These are phyloP conservation scores for Drosophila repleta DNA, from an alignment of 1,140 invertebrate species.

Conservation along the genomic window DNA sequence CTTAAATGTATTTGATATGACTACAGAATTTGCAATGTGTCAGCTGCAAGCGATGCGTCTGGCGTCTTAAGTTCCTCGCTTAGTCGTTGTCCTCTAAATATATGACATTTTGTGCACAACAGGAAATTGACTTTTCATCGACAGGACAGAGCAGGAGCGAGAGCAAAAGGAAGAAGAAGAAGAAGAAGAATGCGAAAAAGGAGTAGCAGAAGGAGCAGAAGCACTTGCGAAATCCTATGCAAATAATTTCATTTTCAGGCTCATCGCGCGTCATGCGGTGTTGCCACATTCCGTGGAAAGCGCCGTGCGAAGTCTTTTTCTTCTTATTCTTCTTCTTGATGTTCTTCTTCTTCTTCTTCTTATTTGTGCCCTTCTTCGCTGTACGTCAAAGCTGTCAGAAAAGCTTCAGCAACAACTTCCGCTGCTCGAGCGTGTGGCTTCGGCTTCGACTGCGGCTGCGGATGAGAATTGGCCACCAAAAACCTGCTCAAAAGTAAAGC, in stretches of 20 bases:
- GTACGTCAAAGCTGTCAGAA: slow-evolving; percentile 67
- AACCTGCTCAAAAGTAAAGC: slow-evolving; percentile 75
- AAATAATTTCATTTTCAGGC: slow-evolving; percentile 70
- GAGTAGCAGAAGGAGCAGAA: neutral
- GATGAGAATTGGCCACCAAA: slow-evolving; percentile 27
- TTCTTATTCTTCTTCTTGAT: slow-evolving; percentile 26
- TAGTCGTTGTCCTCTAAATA: slow-evolving; percentile 16
- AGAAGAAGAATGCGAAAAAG: neutral
- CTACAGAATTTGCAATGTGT: slow-evolving; percentile 66
- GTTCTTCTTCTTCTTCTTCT: slow-evolving; percentile 21
- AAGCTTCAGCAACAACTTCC: slow-evolving; percentile 78
- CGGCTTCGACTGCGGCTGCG: neutral
- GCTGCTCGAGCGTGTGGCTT: slow-evolving; percentile 47
- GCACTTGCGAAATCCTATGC: slow-evolving; percentile 53
- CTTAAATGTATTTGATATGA: neutral
- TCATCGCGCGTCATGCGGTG: slow-evolving; percentile 58
- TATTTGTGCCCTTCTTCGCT: neutral
- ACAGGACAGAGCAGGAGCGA: slow-evolving; percentile 41
- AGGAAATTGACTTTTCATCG: slow-evolving; percentile 80
- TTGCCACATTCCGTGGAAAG: slow-evolving; percentile 66
- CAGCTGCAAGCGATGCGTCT: slow-evolving; percentile 54
- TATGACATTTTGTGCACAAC: slow-evolving; percentile 70
- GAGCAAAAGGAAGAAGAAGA: neutral
- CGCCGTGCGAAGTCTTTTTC: neutral
- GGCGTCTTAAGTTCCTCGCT: slow-evolving; percentile 2